A percentile compares a stretch with the other conserved stretches of the same genome.
phyloP scores from a whole-genome alignment of 1,140 invertebrate genomes.

The Mercenaria mercenaria region DNA sequence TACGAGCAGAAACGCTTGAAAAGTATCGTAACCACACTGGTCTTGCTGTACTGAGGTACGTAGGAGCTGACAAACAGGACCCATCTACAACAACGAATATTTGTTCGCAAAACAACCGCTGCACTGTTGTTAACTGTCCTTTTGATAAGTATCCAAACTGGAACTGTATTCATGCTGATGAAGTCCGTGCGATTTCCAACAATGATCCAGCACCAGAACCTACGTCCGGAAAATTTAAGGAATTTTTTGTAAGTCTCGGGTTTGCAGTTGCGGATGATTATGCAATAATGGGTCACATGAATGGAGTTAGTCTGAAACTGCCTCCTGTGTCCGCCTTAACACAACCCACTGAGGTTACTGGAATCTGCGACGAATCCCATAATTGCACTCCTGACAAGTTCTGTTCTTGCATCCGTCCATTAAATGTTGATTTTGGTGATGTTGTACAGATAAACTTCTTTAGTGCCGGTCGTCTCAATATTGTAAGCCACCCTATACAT shows the following conservation, averaged over 20 bases:
- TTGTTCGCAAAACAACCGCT: slow-evolving; percentile 57
- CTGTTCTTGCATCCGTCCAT: slow-evolving; percentile 42
- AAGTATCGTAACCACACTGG: slow-evolving; percentile 90
- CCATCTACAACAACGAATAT: slow-evolving; percentile 79
- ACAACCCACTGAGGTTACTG: slow-evolving; percentile 57
- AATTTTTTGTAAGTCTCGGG: slow-evolving; percentile 73
- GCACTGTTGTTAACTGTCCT: slow-evolving; percentile 71
- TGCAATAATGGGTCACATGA: slow-evolving; percentile 46
- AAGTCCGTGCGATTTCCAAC: neutral
- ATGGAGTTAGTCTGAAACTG: slow-evolving; percentile 57
- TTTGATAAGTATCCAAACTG: slow-evolving; percentile 56
- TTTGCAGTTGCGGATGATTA: neutral
- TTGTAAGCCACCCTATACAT: slow-evolving; percentile 89
- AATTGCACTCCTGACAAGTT: slow-evolving; percentile 55
- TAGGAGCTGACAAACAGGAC: slow-evolving; percentile 84
- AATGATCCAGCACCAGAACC: slow-evolving; percentile 17
- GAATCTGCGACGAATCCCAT: slow-evolving; percentile 24
- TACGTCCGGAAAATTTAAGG: slow-evolving; percentile 46
- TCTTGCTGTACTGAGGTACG: slow-evolving; percentile 92
- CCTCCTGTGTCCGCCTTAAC: slow-evolving; percentile 65
- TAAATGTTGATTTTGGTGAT: slow-evolving; percentile 51
- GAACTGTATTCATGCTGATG: slow-evolving; percentile 56
- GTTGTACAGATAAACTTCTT: slow-evolving; percentile 66
- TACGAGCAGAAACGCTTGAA: slow-evolving; percentile 89
- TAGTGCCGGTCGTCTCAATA: slow-evolving; percentile 88